Evolutionary conservation across 2,113 vertebrate genomes (phyloP).

Genomic region (Lophura nycthemera): DNA sequence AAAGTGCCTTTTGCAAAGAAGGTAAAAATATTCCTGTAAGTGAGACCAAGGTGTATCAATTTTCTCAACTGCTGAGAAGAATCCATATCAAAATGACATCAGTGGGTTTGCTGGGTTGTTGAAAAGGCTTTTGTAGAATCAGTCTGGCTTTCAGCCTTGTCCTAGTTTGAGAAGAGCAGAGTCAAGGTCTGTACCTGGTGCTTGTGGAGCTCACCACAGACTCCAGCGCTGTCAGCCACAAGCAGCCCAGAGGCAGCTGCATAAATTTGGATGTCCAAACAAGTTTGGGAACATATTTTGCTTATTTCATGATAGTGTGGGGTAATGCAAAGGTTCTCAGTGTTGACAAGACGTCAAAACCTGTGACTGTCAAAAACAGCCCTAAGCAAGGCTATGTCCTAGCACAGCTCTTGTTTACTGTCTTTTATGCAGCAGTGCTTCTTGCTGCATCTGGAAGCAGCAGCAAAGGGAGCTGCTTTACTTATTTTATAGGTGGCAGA

Average conservation of each 20-base stretch:
- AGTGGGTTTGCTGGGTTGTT: not conserved
- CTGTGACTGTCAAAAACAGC: slow-evolving; percentile 37
- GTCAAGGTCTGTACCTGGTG: not conserved
- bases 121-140: not conserved
- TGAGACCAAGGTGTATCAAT: not conserved
- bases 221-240: not conserved
- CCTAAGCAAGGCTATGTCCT: not conserved
- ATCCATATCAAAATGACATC: not conserved
- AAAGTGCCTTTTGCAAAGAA: not conserved
- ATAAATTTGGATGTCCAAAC: not conserved
- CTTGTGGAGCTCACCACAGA: not conserved
- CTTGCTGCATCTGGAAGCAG: not conserved
- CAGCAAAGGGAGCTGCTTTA: not conserved
- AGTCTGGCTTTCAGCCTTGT: not conserved
- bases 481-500: slow-evolving; percentile 20
- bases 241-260: not conserved
- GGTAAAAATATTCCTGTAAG: not conserved
- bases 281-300: not conserved
- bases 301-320: not conserved
- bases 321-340: not conserved
- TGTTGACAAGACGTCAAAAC: slow-evolving; percentile 6
- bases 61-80: slow-evolving; percentile 6
- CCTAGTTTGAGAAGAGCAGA: not conserved
- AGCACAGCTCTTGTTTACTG: not conserved
- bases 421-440: not conserved